Evolutionary conservation across 2,888 invertebrate genomes (phyloP), one percentile per base, ranked within the genome.

Genomic region (Sinopyrophorus schimmeli): DNA sequence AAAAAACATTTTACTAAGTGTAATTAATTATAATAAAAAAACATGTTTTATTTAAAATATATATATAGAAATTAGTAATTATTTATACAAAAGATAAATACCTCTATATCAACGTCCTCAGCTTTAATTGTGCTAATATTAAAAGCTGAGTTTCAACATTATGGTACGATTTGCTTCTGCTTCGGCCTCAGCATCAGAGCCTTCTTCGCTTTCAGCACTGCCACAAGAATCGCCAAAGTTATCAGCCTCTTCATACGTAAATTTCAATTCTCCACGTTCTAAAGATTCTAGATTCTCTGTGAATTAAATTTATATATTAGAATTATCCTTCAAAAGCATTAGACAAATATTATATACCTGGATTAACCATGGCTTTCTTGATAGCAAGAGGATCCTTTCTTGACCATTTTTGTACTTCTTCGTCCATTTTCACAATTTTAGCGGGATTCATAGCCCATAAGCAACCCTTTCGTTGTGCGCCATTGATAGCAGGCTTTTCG

Each of bases 381-480:
- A 96, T 94, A 5, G 93, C 93, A 55, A 84, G 80, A 0, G 94
- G 93, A 76, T 97, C 96, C 74, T 97, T 96, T 57, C 93, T 83
- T 12, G 94, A 91, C 94, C 96, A 97, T 69, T 98, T 98, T 63
- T 90, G 90, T 37, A 98, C 93, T 74, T 98, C 97, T 70, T 96
- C 95, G 64, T 97, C 95, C 95, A 98, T 95, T 77, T 98, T 98
- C 10, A 86, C 83, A 24, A 93, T 85, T 74, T 96, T 96, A 7
- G 88, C 85, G 0, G 96, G 96, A 76, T 95, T 95, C 83, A 97
- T 90, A 5, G 94, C 94, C 97, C 97, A 97, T 60, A 97, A 77
- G 66, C 96, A 97, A 10, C 90, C 89, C 74, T 89, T 89, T 58
- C 91, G 80, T 73, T 92, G 90, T 64, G 86, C 84, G 16, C 89